Conservation (phyloP, 2,888 invertebrate genomes). For the Plagiodera versicolora region DNA sequence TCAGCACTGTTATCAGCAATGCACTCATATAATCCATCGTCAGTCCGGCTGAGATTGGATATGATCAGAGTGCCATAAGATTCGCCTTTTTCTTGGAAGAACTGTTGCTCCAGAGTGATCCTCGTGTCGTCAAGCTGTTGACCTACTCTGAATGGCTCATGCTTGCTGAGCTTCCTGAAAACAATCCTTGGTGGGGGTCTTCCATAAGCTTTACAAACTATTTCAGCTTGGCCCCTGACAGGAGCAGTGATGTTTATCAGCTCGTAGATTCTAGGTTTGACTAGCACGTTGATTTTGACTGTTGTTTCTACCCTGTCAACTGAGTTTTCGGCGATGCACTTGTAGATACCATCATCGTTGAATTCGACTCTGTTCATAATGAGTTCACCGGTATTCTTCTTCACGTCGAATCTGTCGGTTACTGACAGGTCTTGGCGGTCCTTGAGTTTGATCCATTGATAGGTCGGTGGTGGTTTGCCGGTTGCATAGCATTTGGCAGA, state of each 20-base stretch:
- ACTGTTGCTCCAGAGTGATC: constrained; percentile 66
- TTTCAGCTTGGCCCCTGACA: constrained; percentile 63
- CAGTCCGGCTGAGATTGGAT: constrained; percentile 64
- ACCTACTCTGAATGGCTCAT: constrained; percentile 67
- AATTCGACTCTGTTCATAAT: constrained; percentile 74
- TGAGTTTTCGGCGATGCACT: constrained; percentile 77
- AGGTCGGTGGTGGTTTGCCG: constrained; percentile 83
- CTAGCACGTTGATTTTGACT: constrained; percentile 70
- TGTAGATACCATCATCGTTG: constrained; percentile 78
- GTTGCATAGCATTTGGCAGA: constrained; percentile 75
- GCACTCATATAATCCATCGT: constrained; percentile 90
- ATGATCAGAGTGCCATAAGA: constrained; percentile 71
- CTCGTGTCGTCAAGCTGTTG: constrained; percentile 62
- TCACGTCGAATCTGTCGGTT: constrained; percentile 70
- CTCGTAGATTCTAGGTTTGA: constrained; percentile 80
- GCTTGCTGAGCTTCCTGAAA: constrained; percentile 75
- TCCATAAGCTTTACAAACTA: constrained; percentile 79
- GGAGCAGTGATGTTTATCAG: constrained; percentile 72
- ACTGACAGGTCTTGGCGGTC: constrained; percentile 72
- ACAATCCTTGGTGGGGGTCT: constrained; percentile 77
- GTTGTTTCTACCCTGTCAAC: constrained; percentile 72
- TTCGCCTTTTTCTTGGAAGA: constrained; percentile 60
- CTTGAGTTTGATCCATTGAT: constrained; percentile 79
- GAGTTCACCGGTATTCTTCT: constrained; percentile 70
- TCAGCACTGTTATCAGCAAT: constrained; percentile 81